Conservation (phyloP, 2,113 vertebrate species). For the Oreochromis tanganicae region DNA sequence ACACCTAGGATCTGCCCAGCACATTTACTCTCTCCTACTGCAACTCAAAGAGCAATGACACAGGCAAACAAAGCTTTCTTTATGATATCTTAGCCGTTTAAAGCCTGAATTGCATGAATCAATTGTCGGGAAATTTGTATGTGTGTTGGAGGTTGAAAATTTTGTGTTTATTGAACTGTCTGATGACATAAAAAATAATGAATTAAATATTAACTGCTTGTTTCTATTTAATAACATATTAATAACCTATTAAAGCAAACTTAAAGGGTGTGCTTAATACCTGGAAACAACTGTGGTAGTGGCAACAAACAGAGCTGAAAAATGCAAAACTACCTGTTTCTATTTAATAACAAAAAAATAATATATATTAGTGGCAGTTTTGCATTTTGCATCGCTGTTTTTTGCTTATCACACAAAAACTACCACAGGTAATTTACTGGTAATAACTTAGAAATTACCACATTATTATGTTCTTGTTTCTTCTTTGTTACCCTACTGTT, state of each 20-base stretch:
- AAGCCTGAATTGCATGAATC: neutral
- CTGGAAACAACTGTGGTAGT: neutral
- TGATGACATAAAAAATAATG: neutral
- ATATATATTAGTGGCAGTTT: neutral
- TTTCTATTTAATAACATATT: neutral
- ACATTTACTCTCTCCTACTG: neutral
- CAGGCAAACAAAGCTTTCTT: neutral
- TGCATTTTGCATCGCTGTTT: neutral
- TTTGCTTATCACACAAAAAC: neutral
- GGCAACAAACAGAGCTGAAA: neutral
- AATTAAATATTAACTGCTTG: neutral
- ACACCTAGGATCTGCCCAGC: neutral
- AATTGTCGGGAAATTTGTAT: neutral
- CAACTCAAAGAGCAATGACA: neutral
- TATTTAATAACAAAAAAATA: neutral
- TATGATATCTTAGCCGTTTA: fast-evolving
- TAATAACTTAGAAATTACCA: neutral
- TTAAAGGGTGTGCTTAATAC: neutral
- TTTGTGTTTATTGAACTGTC: neutral
- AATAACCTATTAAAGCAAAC: neutral
- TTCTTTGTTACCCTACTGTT: neutral
- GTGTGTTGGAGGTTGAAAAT: neutral
- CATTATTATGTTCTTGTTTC: neutral
- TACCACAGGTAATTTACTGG: neutral
- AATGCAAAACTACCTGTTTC: fast-evolving